Evolutionary conservation across 1,140 invertebrate species (phyloP), one percentile per base, ranked within the genome.

Genomic region (Sitodiplosis mosellana): DNA sequence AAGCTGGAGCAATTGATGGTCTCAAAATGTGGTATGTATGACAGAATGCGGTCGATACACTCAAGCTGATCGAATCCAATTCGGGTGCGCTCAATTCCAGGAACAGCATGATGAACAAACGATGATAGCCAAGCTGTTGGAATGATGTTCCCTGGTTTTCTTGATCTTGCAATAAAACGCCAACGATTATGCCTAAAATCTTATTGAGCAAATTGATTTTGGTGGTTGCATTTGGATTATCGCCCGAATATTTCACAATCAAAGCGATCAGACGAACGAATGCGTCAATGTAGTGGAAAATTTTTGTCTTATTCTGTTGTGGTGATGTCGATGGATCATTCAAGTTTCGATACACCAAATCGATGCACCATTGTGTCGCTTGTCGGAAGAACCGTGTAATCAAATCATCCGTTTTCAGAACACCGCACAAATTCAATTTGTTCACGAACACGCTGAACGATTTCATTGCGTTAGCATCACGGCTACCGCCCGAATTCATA

Each of bases 131-230:
- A 47, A 99, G 69, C 63, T 97, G 92, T 57, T 97, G 90, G 68
- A 99, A 99, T 45, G 93, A 88, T 1, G 74, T 73, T 66, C 82
- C 66, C 53, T 81, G 70, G 68, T 81, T 77, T 50, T 97, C 94
- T 55, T 99, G 94, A 62, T 99, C 95, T 65, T 92, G 87, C 2
- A 96, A 69, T 36, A 98, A 67, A 19, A 94, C 90, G 1, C 91
- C 91, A 14, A 92, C 87, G 2, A 99, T 85, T 53, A 99, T 94
- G 14, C 90, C 91, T 47, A 99, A 67, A 46, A 87, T 88, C 71
- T 98, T 98, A 59, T 97, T 98, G 1, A 99, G 67, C 10, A 99
- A 68, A 67, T 97, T 97, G 11, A 98, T 83, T 69, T 99, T 99
- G 0, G 92, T 93, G 1, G 82, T 82, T 1, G 83, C 87, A 63